Evolutionary conservation across 2,888 invertebrate genomes (phyloP).

Genomic region (Agelastica alni): DNA sequence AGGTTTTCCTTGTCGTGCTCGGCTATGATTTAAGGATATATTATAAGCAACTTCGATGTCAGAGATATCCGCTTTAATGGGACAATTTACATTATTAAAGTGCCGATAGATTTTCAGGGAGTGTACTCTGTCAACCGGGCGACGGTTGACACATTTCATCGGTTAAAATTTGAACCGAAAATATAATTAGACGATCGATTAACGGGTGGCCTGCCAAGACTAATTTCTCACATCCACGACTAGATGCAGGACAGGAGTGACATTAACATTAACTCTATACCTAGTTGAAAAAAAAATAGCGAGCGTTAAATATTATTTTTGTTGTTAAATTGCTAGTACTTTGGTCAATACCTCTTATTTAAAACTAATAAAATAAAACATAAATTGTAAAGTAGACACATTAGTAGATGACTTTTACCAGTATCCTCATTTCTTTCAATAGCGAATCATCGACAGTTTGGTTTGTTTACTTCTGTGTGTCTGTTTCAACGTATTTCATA

Average conservation of each 20-base stretch:
- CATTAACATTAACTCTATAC: too few relatives aligned
- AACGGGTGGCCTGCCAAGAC: conserved; percentile 30
- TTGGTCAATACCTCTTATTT: too few relatives aligned
- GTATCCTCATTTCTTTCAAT: too few relatives aligned
- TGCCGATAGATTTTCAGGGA: conserved; percentile 14
- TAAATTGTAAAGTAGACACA: too few relatives aligned
- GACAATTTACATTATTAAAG: conserved; percentile 3
- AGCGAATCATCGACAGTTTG: too few relatives aligned
- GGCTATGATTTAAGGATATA: background rate
- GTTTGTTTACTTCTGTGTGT: too few relatives aligned
- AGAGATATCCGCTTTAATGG: background rate
- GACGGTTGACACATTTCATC: conserved; percentile 26
- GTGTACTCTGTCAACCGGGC: conserved; percentile 13
- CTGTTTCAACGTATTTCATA: too few relatives aligned
- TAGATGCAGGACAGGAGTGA: background rate
- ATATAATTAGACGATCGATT: conserved; percentile 36
- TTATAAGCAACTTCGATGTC: background rate
- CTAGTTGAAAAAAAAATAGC: too few relatives aligned
- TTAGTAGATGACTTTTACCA: too few relatives aligned
- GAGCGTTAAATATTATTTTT: too few relatives aligned
- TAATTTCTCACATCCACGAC: conserved; percentile 31
- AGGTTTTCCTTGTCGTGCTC: background rate
- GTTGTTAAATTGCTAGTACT: too few relatives aligned
- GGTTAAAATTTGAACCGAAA: conserved; percentile 30
- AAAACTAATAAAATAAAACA: too few relatives aligned